phyloP scores from a whole-genome alignment of 2,113 vertebrate genomes.

The Pseudolaguvia tuberculata region DNA sequence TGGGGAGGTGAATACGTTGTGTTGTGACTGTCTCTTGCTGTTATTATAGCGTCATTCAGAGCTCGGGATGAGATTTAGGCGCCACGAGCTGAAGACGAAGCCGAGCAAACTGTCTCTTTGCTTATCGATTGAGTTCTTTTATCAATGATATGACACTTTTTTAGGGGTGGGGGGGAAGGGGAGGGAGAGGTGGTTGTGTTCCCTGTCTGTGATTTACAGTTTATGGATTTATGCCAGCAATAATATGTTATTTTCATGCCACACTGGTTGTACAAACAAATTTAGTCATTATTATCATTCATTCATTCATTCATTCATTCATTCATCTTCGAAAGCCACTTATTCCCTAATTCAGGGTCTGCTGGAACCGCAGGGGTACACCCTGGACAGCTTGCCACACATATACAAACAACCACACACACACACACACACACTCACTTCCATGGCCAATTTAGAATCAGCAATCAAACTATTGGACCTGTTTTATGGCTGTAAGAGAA shows the following conservation, averaged over 20 bases:
- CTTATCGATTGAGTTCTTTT: conserved; percentile 30
- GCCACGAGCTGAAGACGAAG: conserved; percentile 14
- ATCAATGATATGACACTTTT: conserved; percentile 12
- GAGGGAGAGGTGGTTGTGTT: no score
- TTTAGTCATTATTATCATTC: not conserved
- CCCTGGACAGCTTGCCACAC: no score
- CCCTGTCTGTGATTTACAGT: not conserved
- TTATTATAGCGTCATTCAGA: conserved; percentile 37
- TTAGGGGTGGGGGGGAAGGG: rapidly evolving
- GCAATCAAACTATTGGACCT: no score
- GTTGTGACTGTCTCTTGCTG: conserved; percentile 35
- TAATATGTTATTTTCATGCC: not conserved
- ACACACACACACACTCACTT: no score
- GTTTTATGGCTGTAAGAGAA: no score
- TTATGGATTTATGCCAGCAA: not conserved
- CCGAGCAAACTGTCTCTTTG: conserved; percentile 19
- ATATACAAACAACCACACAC: no score
- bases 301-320: no score
- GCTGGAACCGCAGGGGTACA: no score
- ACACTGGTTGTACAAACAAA: not conserved
- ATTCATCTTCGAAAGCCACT: no score
- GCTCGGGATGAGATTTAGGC: conserved; percentile 25
- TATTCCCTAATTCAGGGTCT: no score
- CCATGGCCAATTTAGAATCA: no score
- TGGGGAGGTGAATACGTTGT: conserved; percentile 57